Percentiles rank a stretch among this genome's conserved stretches.
Evolutionary conservation across 2,113 vertebrate species (phyloP).

Genomic region (Calyptommatus sinebrachiatus): DNA sequence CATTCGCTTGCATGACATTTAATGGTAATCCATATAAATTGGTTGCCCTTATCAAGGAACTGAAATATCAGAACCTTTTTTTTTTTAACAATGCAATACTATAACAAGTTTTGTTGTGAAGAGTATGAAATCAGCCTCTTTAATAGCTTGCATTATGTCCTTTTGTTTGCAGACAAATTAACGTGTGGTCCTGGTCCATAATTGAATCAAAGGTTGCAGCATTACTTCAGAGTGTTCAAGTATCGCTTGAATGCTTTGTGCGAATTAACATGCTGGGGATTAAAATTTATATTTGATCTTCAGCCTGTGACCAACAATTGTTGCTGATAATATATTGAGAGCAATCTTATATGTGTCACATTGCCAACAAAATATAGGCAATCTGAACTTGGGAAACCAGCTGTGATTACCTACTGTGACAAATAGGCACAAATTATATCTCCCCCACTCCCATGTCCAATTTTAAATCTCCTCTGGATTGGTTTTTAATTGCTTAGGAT

Average conservation of each 20-base stretch:
- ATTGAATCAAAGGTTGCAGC: constrained; percentile 52
- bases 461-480: neutral
- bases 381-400: neutral
- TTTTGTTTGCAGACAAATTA: constrained; percentile 70
- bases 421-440: neutral
- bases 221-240: constrained; percentile 23
- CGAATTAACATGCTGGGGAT: constrained; percentile 51
- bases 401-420: neutral
- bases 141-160: constrained; percentile 58
- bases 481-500: neutral
- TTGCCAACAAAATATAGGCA: constrained; percentile 9
- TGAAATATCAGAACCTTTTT: constrained; percentile 30
- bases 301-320: constrained; percentile 39
- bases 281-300: constrained; percentile 58
- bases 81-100: constrained; percentile 35
- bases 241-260: constrained; percentile 38
- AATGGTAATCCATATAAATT: neutral
- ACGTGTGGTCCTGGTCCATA: constrained; percentile 53
- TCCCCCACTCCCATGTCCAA: neutral
- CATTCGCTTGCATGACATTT: neutral
- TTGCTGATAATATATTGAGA: constrained; percentile 38
- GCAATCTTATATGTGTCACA: constrained; percentile 30
- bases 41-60: neutral
- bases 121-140: constrained; percentile 45
- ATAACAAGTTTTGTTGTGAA: constrained; percentile 29